Evolutionary conservation across 2,113 vertebrate species (phyloP).

Genomic region (Paradisaea rubra): DNA sequence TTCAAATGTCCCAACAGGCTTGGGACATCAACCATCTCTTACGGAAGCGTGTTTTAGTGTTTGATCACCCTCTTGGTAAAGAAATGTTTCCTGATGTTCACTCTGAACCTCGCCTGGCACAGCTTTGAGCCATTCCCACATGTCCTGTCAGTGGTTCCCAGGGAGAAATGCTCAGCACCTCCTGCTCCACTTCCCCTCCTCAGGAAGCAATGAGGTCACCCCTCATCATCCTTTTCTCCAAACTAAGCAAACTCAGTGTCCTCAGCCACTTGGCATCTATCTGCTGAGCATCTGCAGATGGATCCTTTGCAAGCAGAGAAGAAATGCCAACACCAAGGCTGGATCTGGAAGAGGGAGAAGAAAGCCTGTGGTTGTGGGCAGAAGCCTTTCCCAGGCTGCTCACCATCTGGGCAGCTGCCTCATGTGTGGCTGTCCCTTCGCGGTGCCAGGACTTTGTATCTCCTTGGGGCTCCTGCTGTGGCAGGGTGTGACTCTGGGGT

Average conservation of each 20-base stretch:
- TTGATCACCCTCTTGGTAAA: not conserved
- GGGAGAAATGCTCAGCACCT: not conserved
- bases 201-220: not conserved
- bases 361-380: not conserved
- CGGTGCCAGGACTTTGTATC: not conserved
- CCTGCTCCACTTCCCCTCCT: not conserved
- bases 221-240: not conserved
- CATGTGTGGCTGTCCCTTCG: accelerated
- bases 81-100: not conserved
- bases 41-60: not conserved
- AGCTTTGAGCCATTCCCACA: not conserved
- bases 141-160: not conserved
- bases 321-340: not conserved
- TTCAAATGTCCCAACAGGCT: not conserved
- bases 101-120: not conserved
- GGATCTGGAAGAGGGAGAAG: not conserved
- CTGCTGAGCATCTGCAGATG: not conserved
- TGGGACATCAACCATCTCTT: not conserved
- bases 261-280: not conserved
- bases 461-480: not conserved
- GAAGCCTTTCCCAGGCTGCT: not conserved
- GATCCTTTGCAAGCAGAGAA: not conserved
- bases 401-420: not conserved
- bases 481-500: not conserved
- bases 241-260: not conserved